A percentile compares a stretch with the other conserved stretches of the same genome.
phyloP scores from a whole-genome alignment of 2,113 vertebrate species.

The Colius striatus region DNA sequence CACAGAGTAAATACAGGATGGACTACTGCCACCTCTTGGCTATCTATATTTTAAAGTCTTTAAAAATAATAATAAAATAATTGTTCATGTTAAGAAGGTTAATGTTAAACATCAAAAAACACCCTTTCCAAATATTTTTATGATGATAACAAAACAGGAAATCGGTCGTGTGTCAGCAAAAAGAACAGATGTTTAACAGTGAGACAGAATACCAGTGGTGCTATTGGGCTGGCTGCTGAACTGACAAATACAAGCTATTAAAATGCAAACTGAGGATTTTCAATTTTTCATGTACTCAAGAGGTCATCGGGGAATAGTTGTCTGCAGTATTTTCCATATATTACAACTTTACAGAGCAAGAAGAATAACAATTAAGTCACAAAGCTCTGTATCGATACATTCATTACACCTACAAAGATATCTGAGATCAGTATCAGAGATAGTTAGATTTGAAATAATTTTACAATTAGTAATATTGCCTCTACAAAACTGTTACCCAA shows the following conservation, averaged over 20 bases:
- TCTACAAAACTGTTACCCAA: not conserved
- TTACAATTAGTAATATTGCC: not conserved
- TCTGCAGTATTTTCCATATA: constrained; percentile 43
- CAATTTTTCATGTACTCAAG: constrained; percentile 33
- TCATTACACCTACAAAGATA: not conserved
- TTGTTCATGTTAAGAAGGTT: not conserved
- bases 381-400: not conserved
- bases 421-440: not conserved
- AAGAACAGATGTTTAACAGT: not conserved
- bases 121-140: not conserved
- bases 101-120: not conserved
- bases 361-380: constrained; percentile 17
- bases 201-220: not conserved
- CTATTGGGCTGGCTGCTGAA: not conserved
- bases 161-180: not conserved
- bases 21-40: constrained; percentile 53
- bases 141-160: not conserved
- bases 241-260: not conserved
- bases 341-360: not conserved
- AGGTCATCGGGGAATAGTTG: not conserved
- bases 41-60: not conserved
- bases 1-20: not conserved
- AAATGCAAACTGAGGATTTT: constrained; percentile 12
- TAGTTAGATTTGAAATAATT: not conserved
- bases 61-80: not conserved